Base-by-base conservation (phyloP, 2,113 vertebrate genomes). In the Acrocephalus arundinaceus region DNA sequence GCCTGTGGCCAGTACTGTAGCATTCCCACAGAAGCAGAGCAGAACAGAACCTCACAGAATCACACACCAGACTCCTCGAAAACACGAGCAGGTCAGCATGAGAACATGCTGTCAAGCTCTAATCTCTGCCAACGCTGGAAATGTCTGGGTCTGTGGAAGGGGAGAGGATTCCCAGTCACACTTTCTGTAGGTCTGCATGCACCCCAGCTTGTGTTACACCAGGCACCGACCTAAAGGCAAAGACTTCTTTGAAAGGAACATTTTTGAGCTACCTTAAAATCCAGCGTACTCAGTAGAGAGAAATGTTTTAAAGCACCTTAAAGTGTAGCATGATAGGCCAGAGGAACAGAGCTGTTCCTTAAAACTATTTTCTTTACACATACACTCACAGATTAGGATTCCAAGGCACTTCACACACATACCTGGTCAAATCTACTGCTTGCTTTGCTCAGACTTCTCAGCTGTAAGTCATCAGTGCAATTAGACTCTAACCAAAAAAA, bases 41-140 rank as follows among this genome's bases (percentile, higher is more conserved):
- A 66, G 65, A 85, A 15, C 9, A 46, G 24, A 93, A 75, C 88
- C 57, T 65, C 83, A 75, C 90, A 73, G 76, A 49, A 63, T 35
- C 80, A 81, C 89, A 90, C 43, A 90, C 63, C 85, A 95, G 75
- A 54, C 84, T 86, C 90, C 94, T 93, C 81, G 78, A 57, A 91
- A 97, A 54, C 91, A 89, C 66, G 66, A 85, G 73, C 76, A 90
- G 48, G 92, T 79, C 92, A 90, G 87, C 58, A 30, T 3, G 35
- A 82, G 41, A 4, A 43, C 30, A 15, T 25, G 62, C 67, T 79
- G 76, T 51, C 78, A 65, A 66, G 49, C 57, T 87, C 61, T 31
- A 15, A 37, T 49, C 65, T 43, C 72, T 33, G 61, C 85, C 83
- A 92, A 7, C 3, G 24, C 27, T 46, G 65, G 43, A 30, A 73